Evolutionary conservation across 2,113 vertebrate species (phyloP), one percentile per base, ranked within the genome.

Genomic region (Chascanopsetta lugubris): DNA sequence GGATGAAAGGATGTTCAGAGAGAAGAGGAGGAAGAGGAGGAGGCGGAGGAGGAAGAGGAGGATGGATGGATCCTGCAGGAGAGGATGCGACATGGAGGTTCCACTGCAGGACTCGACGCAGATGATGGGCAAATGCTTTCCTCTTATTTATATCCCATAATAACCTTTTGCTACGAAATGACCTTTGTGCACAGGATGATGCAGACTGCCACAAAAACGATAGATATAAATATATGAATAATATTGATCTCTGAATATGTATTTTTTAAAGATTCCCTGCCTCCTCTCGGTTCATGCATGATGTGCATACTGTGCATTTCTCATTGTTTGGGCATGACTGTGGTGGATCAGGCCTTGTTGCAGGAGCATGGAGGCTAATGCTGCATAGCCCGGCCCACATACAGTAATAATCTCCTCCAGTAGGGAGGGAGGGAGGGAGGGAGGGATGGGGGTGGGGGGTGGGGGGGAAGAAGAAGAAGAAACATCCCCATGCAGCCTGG

Each of bases 11-110:
- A 69, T 60, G 3, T 3, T n/a, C n/a, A n/a, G n/a, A n/a, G n/a
- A n/a, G n/a, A n/a, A n/a, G 2, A 21, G 48, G 51, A 59, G 34
- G 6, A 32, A 43, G 38, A 8, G 13, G 42, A 61, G 26, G 53
- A 40, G 36, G 15, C 21, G 57, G 25, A 30, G 51, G 50, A 59
- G 38, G 47, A 45, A 24, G 75, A 1, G 24, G 13, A 43, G 9
- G 56, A 24, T 71, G 78, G 70, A 76, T 76, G 81, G 60, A 75
- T 70, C 59, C 51, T 67, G 75, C 65, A 75, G 75, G 58, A 78
- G 65, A 82, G 45, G n/a, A 74, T 77, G 79, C 83, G 69, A 65
- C 81, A 73, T 32, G 71, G 49, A 71, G 60, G 34, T 54, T 32
- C 49, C 32, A 62, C 64, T 75, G 81, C 78, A 69, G 75, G 66